Base-by-base conservation (phyloP, 2,888 invertebrate species). In the Tiliacea aurago region DNA sequence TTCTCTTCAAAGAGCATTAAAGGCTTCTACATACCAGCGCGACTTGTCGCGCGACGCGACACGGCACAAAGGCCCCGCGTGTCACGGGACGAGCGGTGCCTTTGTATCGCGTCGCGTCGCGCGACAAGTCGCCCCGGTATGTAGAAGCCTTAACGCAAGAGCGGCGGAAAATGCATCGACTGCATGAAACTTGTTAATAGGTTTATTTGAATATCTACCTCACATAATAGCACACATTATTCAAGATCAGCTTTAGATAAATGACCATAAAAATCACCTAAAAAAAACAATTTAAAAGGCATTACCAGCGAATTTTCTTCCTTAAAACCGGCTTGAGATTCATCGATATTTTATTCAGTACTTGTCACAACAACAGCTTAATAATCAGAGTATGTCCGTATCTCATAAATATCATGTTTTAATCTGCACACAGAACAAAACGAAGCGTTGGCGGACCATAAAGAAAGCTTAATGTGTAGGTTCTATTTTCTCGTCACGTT, bases 401-500 rank as follows among this genome's bases (percentile, higher is more conserved):
- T 86, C 86, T 87, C 88, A 91, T 91, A 91, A 92, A 92, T 92
- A 93, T 92, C 90, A 90, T 91, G 91, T 92, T 94, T 94, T 94
- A 94, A 94, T 94, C 92, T 93, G 84, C 89, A 90, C 91, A 90
- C 89, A 92, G 91, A 91, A 91, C 93, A 93, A 92, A 93, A 91
- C 86, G 90, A 84, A 87, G 85, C 91, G 90, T 88, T 87, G 88
- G 89, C 90, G 90, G 86, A 91, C 93, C 93, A 93, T 94, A 94
- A 93, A 94, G 92, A 90, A 93, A 92, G 85, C 91, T 92, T 92
- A 94, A 93, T 94, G 93, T 93, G 91, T 89, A 89, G 84, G 86
- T 92, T 95, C 90, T 91, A 93, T 93, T 94, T 95, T 94, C 94
- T 93, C 90, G 94, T 95, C 95, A 95, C 95, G 94, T 94, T 94